Percentiles rank a stretch among this genome's conserved stretches.
These are phyloP conservation scores for Eretmochelys imbricata DNA, from an alignment of 2,113 vertebrate genomes.

Conservation along the genomic window DNA sequence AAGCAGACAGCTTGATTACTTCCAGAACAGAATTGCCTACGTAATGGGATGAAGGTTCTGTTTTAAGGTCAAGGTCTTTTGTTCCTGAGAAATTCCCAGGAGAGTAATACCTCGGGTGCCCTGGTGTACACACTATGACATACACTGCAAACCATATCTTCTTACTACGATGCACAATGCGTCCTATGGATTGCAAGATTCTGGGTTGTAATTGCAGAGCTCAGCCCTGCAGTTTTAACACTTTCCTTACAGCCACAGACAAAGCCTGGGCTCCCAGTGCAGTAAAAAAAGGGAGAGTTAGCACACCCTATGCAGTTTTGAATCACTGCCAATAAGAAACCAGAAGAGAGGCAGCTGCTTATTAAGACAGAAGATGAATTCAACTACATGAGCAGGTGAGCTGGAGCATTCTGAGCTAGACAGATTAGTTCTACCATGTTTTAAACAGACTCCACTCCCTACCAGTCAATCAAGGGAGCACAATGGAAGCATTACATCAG, in stretches of 20 bases:
- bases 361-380: not conserved
- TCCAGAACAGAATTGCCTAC: not conserved
- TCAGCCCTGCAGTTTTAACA: not conserved
- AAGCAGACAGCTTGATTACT: not conserved
- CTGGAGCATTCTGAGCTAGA: not conserved
- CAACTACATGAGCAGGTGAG: not conserved
- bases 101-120: not conserved
- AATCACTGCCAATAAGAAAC: not conserved
- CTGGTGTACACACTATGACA: not conserved
- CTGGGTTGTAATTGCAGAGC: not conserved
- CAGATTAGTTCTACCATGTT: not conserved
- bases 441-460: not conserved
- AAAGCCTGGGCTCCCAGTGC: not conserved
- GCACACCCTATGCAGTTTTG: not conserved
- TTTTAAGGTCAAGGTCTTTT: not conserved
- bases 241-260: not conserved
- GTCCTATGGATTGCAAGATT: not conserved
- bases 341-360: not conserved
- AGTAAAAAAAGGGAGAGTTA: accelerated
- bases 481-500: not conserved
- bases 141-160: not conserved
- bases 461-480: not conserved
- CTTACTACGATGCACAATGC: not conserved
- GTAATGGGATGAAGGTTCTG: accelerated
- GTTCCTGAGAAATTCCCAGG: too few relatives aligned